Conservation (phyloP, 2,888 invertebrate genomes). For the Yponomeuta plumbellus region DNA sequence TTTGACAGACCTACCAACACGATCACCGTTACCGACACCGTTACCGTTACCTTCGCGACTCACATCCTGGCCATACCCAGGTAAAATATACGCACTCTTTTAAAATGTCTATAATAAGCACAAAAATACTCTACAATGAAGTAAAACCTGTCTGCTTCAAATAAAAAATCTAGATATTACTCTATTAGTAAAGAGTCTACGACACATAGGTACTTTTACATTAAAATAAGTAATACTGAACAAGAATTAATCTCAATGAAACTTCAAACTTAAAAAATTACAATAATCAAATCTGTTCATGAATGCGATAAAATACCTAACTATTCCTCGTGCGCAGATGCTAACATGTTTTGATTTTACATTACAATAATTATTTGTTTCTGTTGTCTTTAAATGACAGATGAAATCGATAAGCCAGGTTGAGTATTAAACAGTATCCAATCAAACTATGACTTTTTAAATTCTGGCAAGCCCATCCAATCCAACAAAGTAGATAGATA, state of each 20-base stretch:
- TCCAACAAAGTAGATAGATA: too few species aligned
- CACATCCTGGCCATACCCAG: constrained; percentile 16
- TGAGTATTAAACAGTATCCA: neutral
- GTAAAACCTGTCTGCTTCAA: too few species aligned
- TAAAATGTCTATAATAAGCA: neutral
- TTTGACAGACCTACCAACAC: constrained; percentile 1
- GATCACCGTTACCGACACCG: constrained; percentile 6
- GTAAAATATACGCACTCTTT: neutral
- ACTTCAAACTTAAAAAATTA: too few species aligned
- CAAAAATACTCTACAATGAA: neutral
- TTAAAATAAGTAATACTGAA: too few species aligned
- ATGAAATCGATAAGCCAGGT: neutral
- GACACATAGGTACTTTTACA: too few species aligned
- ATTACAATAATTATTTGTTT: neutral
- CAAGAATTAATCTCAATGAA: too few species aligned
- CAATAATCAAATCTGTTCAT: too few species aligned
- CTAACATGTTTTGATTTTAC: neutral
- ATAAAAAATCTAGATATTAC: too few species aligned
- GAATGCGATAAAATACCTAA: neutral
- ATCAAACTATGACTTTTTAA: neutral
- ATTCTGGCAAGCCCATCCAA: neutral
- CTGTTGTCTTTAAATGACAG: neutral
- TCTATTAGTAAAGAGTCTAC: too few species aligned
- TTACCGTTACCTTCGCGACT: neutral
- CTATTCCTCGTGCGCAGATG: neutral